Base-by-base conservation (phyloP, 2,797 vertebrate species). In the Ptychadena robeensis region DNA sequence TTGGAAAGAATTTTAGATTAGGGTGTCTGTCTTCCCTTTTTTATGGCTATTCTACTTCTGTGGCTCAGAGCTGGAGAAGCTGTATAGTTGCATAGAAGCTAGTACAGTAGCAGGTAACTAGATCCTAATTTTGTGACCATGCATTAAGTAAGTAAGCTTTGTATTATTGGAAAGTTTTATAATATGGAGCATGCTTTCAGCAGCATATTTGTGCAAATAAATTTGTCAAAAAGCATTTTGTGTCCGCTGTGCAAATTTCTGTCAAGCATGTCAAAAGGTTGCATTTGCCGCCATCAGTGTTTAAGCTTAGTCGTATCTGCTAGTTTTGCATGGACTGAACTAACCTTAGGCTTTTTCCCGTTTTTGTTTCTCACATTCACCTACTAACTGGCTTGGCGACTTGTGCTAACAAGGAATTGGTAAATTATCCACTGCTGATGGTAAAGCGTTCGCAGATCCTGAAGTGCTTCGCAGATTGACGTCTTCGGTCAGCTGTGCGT, bases 401-500 rank as follows among this genome's bases (percentile, higher is more conserved):
- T 80, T 22, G 88, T 85, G 77, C 3, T 83, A 9, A 88, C 68
- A 86, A 95, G 94, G 94, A 87, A 94, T 95, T 88, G 94, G 94
- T 87, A 95, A 95, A 89, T 91, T 95, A 87, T 95, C 94, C 34
- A 95, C 94, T 0, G 94, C 94, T 30, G 94, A 95, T 65, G 94
- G 94, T 37, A 95, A 95, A 88, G 94, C 94, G 25, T 95, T 95
- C 86, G 93, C 94, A 25, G 94, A 94, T 67, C 94, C 94, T 15
- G 94, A 95, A 89, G 94, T 95, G 85, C 94, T 94, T 9, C 93
- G 94, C 87, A 92, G 94, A 81, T 87, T 95, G 87, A 94, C 94
- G 0, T 94, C 94, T 0, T 95, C 94, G 61, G 94, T 95, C 86
- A 95, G 94, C 79, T 95, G 94, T 85, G 94, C 94, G 57, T 89